phyloP scores from a whole-genome alignment of 2,113 vertebrate genomes.

The Trogon surrucura region DNA sequence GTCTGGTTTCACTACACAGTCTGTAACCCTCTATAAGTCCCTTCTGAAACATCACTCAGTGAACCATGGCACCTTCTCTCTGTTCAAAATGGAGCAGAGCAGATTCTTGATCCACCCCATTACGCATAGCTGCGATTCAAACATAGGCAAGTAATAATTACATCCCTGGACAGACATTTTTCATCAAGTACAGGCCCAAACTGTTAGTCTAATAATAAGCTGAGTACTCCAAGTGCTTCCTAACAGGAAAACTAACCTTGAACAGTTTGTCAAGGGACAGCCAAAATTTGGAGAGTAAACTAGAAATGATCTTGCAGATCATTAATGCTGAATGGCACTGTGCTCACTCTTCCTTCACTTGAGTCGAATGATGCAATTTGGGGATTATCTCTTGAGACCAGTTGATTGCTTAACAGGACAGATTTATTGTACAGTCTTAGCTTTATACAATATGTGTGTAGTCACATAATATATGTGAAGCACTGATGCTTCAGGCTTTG shows the following conservation, averaged over 20 bases:
- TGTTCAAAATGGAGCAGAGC: neutral
- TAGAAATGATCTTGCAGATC: neutral
- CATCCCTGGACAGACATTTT: neutral
- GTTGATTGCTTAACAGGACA: neutral
- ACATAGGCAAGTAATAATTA: neutral
- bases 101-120: neutral
- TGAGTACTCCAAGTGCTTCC: neutral
- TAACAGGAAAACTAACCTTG: conserved; percentile 18
- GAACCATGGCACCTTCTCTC: neutral
- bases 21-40: neutral
- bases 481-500: neutral
- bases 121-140: neutral
- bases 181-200: neutral
- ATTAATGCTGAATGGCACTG: neutral
- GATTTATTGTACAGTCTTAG: neutral
- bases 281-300: neutral
- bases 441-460: neutral
- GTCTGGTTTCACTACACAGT: neutral
- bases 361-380: neutral
- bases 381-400: neutral
- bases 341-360: conserved; percentile 13
- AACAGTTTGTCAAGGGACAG: conserved; percentile 2
- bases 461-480: neutral
- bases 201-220: neutral
- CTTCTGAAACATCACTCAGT: neutral